These are phyloP conservation scores for Charanyca ferruginea DNA, from an alignment of 2,888 invertebrate genomes.

Conservation along the genomic window DNA sequence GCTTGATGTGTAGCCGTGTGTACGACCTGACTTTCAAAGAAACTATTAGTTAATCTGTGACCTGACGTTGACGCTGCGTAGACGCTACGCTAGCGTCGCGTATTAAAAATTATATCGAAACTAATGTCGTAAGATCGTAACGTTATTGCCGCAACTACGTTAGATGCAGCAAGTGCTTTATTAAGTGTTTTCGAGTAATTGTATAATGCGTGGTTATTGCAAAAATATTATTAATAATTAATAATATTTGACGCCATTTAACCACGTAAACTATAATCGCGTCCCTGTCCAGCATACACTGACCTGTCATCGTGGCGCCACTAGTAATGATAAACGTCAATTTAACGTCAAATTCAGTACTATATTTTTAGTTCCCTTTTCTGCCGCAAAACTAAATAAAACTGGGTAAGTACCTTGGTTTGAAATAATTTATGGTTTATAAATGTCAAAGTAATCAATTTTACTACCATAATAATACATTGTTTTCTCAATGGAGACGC, in stretches of 20 bases:
- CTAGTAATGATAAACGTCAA: conserved; percentile 5
- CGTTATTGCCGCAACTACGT: too few species aligned
- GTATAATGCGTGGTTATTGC: background rate
- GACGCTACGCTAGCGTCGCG: background rate
- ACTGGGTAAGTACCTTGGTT: conserved; percentile 10
- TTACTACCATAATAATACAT: conserved; percentile 41
- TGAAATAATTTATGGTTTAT: conserved; percentile 35
- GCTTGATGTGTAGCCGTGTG: too few species aligned
- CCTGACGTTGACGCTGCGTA: background rate
- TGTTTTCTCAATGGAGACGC: conserved; percentile 35
- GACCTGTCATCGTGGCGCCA: conserved; percentile 14
- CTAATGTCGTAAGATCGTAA: background rate
- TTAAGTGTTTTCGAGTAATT: background rate
- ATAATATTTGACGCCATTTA: background rate
- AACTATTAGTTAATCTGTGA: too few species aligned
- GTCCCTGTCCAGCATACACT: background rate
- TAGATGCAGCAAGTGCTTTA: background rate
- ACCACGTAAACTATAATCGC: background rate
- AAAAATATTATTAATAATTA: too few species aligned
- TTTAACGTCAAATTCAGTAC: conserved; percentile 19
- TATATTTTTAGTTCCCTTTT: background rate
- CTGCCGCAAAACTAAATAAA: conserved; percentile 10
- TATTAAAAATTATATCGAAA: background rate
- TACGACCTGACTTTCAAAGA: too few species aligned
- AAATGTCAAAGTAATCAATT: conserved; percentile 49